Evolutionary conservation across 2,888 invertebrate genomes (phyloP).

Genomic region (Zygogramma bicolorata): DNA sequence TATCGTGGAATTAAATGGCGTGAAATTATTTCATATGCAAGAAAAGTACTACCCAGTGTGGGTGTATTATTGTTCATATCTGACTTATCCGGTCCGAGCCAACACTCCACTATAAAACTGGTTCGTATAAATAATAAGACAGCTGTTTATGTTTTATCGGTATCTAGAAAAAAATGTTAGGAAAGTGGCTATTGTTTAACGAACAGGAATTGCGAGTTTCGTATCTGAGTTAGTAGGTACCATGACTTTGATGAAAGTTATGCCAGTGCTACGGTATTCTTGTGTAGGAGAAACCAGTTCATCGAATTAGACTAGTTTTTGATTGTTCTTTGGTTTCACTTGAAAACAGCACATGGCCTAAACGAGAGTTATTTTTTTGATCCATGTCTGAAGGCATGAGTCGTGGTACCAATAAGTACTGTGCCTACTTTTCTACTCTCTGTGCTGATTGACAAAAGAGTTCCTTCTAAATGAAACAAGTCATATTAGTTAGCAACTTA

Average conservation of each 20-base stretch:
- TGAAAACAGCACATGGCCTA: too few species aligned
- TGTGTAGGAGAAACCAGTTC: not conserved
- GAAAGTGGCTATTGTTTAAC: not conserved
- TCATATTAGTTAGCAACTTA: too few species aligned
- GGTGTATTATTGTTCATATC: not conserved
- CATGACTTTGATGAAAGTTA: not conserved
- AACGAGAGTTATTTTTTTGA: too few species aligned
- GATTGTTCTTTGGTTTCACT: not conserved
- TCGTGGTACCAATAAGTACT: too few species aligned
- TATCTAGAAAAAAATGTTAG: not conserved
- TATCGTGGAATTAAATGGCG: not conserved
- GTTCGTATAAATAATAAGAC: not conserved
- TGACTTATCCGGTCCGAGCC: not conserved
- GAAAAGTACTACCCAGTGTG: not conserved
- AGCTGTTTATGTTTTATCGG: not conserved
- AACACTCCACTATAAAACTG: not conserved
- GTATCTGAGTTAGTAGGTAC: not conserved
- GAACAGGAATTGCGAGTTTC: conserved; percentile 1
- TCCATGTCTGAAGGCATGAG: too few species aligned
- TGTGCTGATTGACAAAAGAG: too few species aligned
- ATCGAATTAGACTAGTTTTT: not conserved
- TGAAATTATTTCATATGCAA: not conserved
- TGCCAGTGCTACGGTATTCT: not conserved
- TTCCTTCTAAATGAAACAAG: too few species aligned
- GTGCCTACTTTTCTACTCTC: too few species aligned